Evolutionary conservation across 2,888 invertebrate genomes (phyloP), one percentile per base, ranked within the genome.

Genomic region (Zootermopsis nevadensis): DNA sequence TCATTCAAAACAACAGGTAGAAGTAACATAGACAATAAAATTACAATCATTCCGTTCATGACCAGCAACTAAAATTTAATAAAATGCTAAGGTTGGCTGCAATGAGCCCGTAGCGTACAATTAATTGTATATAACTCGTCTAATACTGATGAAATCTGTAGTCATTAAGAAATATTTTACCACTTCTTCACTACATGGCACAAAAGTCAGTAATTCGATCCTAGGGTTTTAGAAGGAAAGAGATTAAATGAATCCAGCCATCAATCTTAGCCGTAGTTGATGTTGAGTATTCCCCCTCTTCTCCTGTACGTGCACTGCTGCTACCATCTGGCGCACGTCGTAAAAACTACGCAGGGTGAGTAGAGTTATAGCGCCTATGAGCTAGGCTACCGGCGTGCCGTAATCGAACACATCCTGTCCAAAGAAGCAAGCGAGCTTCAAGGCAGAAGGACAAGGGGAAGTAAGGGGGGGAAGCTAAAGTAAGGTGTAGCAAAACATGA

Each of bases 241-340:
- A 82, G 77, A 82, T 82, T 82, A 82, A 82, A 82, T 74, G 82
- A 77, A 82, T 77, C 66, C 82, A 82, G 82, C 55, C 82, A 82
- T 82, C 82, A 82, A 82, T 82, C 82, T 82, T 82, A 60, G 60
- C 67, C 67, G 66, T 60, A 74, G 81, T 66, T 69, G 74, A 55
- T 72, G 74, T 81, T 72, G 27, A 74, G 30, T 53, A 72, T 24
- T 35, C 48, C 31, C 55, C n/a, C 42, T 60, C 74, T 35, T 27
- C 74, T 72, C 27, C 53, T 33, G 27, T 82, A 82, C 82, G 77
- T 82, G 82, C 77, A 67, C 60, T 10, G 42, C 66, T 55, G 22
- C 33, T 77, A 77, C 82, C 82, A 82, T 82, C 82, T 82, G 82
- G 82, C 82, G 53, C 82, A 42, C 60, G 66, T 77, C 76, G 82